A percentile compares a stretch with the other conserved stretches of the same genome.
Conservation (phyloP, 30 jellyfish, hydroid and myxozoan species). For the Aurelia aurita complex sp. Pacific region DNA sequence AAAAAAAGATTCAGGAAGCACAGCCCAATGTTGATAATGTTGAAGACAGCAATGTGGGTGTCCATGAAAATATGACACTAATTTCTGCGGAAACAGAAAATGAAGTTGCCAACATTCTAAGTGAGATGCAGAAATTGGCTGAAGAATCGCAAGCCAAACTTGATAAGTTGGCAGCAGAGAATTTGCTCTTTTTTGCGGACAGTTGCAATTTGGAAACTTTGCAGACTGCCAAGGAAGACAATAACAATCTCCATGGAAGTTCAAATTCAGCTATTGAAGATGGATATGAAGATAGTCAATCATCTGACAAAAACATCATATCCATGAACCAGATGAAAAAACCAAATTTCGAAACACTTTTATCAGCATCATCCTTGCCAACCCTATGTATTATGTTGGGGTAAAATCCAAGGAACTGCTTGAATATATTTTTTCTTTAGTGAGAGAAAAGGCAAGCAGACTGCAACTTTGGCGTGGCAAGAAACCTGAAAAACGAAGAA, state of each 20-base stretch:
- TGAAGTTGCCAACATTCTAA: background rate
- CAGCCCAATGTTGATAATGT: too few species aligned
- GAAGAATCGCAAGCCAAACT: too few species aligned
- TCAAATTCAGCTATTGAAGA: background rate
- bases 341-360: background rate
- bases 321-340: background rate
- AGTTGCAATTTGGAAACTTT: conserved; percentile 7
- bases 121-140: background rate
- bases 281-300: background rate
- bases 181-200: conserved; percentile 1
- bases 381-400: conserved; percentile 26
- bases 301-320: conserved; percentile 14
- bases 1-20: too few species aligned
- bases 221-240: background rate
- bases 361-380: background rate
- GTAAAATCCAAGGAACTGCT: conserved; percentile 13
- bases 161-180: conserved; percentile 8
- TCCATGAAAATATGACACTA: conserved; percentile 2
- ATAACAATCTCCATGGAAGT: too few species aligned
- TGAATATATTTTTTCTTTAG: background rate
- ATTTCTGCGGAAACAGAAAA: background rate
- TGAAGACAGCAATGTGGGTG: too few species aligned
- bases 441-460: background rate
- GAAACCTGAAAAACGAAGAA: too few species aligned
- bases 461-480: too few species aligned